phyloP scores from a whole-genome alignment of 2,888 invertebrate genomes.

The Pachydiplax longipennis region DNA sequence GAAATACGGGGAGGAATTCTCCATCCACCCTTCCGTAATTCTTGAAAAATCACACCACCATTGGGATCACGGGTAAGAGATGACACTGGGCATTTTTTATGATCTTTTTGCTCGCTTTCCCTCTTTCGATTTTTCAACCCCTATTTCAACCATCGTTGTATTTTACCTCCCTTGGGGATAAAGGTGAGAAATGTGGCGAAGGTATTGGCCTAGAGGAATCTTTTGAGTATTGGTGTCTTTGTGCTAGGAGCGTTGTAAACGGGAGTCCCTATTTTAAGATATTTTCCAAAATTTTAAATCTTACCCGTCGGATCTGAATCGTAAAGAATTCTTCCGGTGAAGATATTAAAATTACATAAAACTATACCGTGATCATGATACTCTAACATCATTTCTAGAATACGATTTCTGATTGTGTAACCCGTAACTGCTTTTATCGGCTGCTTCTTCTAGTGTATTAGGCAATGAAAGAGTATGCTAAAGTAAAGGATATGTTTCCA shows the following conservation, averaged over 20 bases:
- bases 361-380: no score
- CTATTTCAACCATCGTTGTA: neutral
- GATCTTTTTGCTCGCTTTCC: conserved; percentile 13
- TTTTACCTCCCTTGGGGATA: neutral
- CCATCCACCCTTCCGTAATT: conserved; percentile 23
- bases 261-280: no score
- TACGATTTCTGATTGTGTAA: no score
- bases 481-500: no score
- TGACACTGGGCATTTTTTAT: conserved; percentile 30
- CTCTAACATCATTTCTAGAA: no score
- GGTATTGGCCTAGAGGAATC: neutral
- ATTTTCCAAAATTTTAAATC: no score
- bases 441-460: no score
- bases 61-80: neutral
- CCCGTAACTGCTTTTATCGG: no score
- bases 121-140: conserved; percentile 33
- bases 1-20: conserved; percentile 7
- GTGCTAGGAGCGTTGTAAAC: neutral
- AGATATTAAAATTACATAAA: no score
- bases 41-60: conserved; percentile 24
- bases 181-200: neutral
- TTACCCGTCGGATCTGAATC: no score
- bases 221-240: neutral
- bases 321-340: no score
- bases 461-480: no score